Conservation (phyloP, 2,797 vertebrate genomes). For the Corythornis leucogaster region DNA sequence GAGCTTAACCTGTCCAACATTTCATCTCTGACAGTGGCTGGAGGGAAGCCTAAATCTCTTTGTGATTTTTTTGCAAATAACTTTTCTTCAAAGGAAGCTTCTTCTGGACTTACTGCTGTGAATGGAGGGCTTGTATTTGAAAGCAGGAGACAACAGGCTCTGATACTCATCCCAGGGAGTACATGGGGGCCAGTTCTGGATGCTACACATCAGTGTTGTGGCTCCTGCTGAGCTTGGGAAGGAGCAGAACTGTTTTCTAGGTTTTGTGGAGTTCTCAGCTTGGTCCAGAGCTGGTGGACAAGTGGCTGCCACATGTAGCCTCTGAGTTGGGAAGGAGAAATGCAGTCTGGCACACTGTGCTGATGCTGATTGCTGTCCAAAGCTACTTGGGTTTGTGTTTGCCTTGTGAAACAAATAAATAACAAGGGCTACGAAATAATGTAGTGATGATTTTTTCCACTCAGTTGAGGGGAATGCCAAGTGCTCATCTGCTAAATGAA, state of each 20-base stretch:
- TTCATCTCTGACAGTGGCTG: not conserved
- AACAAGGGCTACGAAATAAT: not conserved
- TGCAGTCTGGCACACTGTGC: not conserved
- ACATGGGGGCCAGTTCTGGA: not conserved
- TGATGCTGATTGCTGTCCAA: not conserved
- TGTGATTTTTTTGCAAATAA: not conserved
- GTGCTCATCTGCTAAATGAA: not conserved
- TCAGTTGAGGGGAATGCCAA: not conserved
- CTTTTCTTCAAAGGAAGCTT: not conserved
- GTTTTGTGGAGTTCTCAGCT: not conserved
- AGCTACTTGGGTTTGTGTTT: not conserved
- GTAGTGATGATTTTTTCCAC: not conserved
- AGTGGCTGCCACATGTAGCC: not conserved
- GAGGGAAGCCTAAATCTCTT: not conserved
- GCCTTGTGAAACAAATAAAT: not conserved
- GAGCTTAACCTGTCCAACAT: not conserved
- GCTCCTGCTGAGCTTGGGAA: not conserved
- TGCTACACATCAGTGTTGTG: not conserved
- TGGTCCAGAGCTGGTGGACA: not conserved
- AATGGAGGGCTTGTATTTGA: not conserved
- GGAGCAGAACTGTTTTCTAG: not conserved
- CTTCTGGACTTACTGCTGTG: not conserved
- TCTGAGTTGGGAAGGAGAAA: not conserved
- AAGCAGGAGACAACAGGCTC: not conserved
- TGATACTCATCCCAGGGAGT: not conserved